Base-by-base conservation (phyloP, 2,113 vertebrate genomes). In the Gambusia affinis region DNA sequence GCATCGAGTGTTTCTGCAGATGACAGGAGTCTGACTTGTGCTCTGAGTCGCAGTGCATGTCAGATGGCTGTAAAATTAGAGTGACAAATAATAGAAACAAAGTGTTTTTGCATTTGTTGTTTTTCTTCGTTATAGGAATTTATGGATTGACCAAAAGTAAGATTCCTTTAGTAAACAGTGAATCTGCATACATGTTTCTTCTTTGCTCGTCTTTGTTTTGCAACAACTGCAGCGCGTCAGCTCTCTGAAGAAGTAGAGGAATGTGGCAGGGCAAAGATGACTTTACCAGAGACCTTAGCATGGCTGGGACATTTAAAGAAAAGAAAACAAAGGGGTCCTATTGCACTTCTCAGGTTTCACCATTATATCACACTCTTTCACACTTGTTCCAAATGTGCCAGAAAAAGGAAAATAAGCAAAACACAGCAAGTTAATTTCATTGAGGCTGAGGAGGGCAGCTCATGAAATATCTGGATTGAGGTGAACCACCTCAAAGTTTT, bases 201-300 rank as follows among this genome's bases (percentile, higher is more conserved):
- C 72, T 85, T 51, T 31, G 64, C 80, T 81, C 71, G 71, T 87
- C 67, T 68, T 82, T 83, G 75, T 85, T 90, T 92, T 93, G 89
- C 78, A 91, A 93, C 93, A 82, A 81, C 51, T 73, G 92, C 89
- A 92, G 78, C 35, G 24, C 10, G n/a, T 80, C 54, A 79, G 83
- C 80, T 87, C 90, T 91, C 92, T 79, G 88, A 87, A 87, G 87
- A 79, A 82, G 68, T 54, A 19, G 69, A 92, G 79, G 73, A 91
- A 90, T 86, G 88, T 69, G 73, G 74, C 78, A 64, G 70, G 27
- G 84, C 77, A 47, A 87, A 60, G 79, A 92, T 92, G 79, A 72
- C 33, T 93, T 94, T 92, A 89, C 71, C 92, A 92, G 92, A 88
- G 27, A 66, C 61, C 29, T 7, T 28, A 60, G 71, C 37, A 44